phyloP scores from a whole-genome alignment of 92 coral and sea anemone genomes.

The Plumapathes pennacea region DNA sequence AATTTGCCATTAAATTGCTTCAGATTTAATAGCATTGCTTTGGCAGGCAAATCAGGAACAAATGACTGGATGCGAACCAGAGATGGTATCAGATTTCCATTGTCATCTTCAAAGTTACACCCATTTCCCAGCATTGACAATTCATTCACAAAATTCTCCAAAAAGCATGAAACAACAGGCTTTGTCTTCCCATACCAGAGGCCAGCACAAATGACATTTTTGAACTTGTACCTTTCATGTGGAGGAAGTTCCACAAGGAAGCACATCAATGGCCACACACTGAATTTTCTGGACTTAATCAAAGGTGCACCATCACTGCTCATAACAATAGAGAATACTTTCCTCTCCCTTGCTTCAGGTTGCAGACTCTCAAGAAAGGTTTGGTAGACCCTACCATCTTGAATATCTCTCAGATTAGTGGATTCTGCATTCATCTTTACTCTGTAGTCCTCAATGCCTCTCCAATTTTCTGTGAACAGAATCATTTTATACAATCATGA shows the following conservation, averaged over 20 bases:
- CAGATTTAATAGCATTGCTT: slow-evolving; percentile 46
- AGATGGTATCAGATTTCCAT: slow-evolving; percentile 5
- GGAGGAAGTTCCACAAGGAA: slow-evolving; percentile 52
- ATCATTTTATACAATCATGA: background rate
- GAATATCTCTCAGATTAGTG: slow-evolving; percentile 11
- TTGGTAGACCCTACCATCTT: slow-evolving; percentile 14
- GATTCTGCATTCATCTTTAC: background rate
- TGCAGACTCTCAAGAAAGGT: slow-evolving; percentile 4
- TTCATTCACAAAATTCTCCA: slow-evolving; percentile 13
- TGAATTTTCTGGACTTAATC: slow-evolving; percentile 28
- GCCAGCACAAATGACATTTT: too few relatives aligned
- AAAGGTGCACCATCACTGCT: slow-evolving; percentile 63
- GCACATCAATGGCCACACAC: slow-evolving; percentile 50
- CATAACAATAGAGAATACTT: too few relatives aligned
- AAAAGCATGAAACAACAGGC: too few relatives aligned
- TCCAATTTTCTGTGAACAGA: slow-evolving; percentile 24
- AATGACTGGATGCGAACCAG: slow-evolving; percentile 26
- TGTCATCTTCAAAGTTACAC: slow-evolving; percentile 16
- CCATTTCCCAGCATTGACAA: slow-evolving; percentile 1
- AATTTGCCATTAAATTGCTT: slow-evolving; percentile 47
- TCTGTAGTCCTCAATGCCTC: slow-evolving; percentile 23
- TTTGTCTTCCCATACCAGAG: too few relatives aligned
- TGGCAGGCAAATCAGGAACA: slow-evolving; percentile 43
- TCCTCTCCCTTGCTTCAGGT: too few relatives aligned
- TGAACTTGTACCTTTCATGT: slow-evolving; percentile 27